Evolutionary conservation across 2,113 vertebrate species (phyloP).

Genomic region (Lota lota): DNA sequence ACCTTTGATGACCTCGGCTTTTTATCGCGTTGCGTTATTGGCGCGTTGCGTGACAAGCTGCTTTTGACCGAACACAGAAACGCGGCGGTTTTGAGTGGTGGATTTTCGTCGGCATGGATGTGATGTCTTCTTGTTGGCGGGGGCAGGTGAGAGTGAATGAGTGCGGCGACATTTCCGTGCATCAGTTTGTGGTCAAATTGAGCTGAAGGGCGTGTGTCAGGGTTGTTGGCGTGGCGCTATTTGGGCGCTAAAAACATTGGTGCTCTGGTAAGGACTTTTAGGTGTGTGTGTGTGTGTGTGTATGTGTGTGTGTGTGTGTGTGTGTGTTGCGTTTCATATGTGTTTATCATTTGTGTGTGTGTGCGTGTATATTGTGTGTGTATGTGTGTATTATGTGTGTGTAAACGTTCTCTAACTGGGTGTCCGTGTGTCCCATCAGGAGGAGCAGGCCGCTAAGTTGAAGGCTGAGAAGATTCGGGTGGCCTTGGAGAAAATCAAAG

Average conservation of each 20-base stretch:
- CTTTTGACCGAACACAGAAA: background rate
- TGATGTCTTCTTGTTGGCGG: conserved; percentile 76
- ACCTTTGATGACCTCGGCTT: conserved; percentile 9
- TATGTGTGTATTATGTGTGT: background rate
- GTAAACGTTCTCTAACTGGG: conserved; percentile 38
- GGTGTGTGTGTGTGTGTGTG: too few species aligned
- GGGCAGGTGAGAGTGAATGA: conserved; percentile 61
- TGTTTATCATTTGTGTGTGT: too few species aligned
- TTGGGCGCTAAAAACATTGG: too few species aligned
- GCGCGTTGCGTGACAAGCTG: background rate
- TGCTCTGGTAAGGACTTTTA: too few species aligned
- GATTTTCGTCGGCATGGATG: conserved; percentile 53
- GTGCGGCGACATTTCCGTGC: background rate
- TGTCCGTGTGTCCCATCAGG: conserved; percentile 72
- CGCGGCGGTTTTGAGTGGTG: background rate
- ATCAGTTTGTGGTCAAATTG: too few species aligned
- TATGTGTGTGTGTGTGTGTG: too few species aligned
- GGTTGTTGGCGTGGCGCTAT: too few species aligned
- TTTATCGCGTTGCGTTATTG: background rate
- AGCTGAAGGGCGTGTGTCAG: too few species aligned
- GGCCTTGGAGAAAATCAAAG: conserved; percentile 98
- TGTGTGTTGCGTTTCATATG: too few species aligned
- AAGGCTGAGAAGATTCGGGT: conserved; percentile 98
- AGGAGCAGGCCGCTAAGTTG: conserved; percentile 94
- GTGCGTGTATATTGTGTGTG: background rate